A percentile compares a stretch with the other conserved stretches of the same genome.
Evolutionary conservation across 2,797 vertebrate genomes (phyloP).

Genomic region (Lithobates pipiens): DNA sequence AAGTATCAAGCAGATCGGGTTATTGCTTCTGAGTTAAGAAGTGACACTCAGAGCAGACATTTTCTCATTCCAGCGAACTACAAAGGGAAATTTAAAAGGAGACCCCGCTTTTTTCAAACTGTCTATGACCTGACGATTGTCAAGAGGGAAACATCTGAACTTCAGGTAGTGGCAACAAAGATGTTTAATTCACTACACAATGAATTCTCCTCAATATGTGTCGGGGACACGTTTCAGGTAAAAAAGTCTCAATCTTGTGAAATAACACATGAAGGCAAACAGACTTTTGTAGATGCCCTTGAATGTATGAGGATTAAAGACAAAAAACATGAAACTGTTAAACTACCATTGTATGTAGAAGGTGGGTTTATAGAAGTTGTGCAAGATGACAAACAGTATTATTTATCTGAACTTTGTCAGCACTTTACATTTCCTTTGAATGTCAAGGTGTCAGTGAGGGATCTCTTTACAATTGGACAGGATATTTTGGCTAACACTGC

Average conservation of each 20-base stretch:
- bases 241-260: slow-evolving; percentile 72
- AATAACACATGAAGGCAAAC: slow-evolving; percentile 69
- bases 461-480: slow-evolving; percentile 77
- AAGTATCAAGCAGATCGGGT: slow-evolving; percentile 77
- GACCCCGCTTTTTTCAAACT: slow-evolving; percentile 82
- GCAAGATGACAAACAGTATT: slow-evolving; percentile 82
- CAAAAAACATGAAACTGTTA: slow-evolving; percentile 68
- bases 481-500: slow-evolving; percentile 79
- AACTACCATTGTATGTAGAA: slow-evolving; percentile 82
- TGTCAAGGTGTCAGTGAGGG: slow-evolving; percentile 83
- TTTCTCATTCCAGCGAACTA: slow-evolving; percentile 86
- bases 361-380: slow-evolving; percentile 85
- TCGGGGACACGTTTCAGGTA: slow-evolving; percentile 84
- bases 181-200: slow-evolving; percentile 72
- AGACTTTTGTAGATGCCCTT: slow-evolving; percentile 70
- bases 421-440: slow-evolving; percentile 83
- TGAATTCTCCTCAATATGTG: slow-evolving; percentile 76
- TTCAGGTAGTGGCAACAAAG: slow-evolving; percentile 84
- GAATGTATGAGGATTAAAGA: slow-evolving; percentile 78
- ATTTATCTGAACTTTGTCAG: slow-evolving; percentile 77
- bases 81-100: slow-evolving; percentile 84
- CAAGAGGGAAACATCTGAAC: slow-evolving; percentile 76
- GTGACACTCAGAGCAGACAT: slow-evolving; percentile 75
- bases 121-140: slow-evolving; percentile 83
- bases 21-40: slow-evolving; percentile 82